Evolutionary conservation across 1,140 invertebrate species (phyloP).

Genomic region (Manduca sexta): DNA sequence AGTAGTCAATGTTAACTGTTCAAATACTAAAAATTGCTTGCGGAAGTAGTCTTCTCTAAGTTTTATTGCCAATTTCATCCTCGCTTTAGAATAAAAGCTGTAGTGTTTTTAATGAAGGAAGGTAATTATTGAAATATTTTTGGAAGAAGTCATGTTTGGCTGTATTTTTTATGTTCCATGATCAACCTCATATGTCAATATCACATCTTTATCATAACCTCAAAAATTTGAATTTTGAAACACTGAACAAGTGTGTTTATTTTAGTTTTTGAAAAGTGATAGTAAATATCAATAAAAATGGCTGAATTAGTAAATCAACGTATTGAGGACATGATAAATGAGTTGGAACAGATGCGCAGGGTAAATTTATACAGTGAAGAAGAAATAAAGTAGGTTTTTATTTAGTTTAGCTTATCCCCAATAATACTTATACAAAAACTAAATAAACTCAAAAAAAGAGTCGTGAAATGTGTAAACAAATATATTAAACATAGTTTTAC

Average conservation of each 20-base stretch:
- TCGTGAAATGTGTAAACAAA: no score
- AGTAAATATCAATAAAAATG: constrained; percentile 69
- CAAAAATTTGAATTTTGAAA: constrained; percentile 14
- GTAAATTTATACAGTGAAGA: constrained; percentile 78
- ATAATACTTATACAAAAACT: not conserved
- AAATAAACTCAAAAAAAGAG: no score
- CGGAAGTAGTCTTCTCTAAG: no score
- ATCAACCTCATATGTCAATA: not conserved
- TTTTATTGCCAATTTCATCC: no score
- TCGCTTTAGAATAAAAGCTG: no score
- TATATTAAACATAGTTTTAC: not conserved
- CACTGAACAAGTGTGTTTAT: constrained; percentile 3
- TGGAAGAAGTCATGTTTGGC: no score
- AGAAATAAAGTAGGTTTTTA: constrained; percentile 76
- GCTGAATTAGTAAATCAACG: constrained; percentile 83
- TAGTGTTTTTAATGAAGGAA: no score
- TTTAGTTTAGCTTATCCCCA: not conserved
- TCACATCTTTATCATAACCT: constrained; percentile 34
- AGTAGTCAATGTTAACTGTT: no score
- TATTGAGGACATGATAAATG: constrained; percentile 81
- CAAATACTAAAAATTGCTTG: no score
- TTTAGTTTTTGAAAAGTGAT: constrained; percentile 5
- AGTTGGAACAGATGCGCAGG: constrained; percentile 81
- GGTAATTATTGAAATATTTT: no score
- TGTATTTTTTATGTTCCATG: no score